Percentiles rank a stretch among this genome's conserved stretches.
phyloP scores from a whole-genome alignment of 64 coral and sea anemone species.

The Catalaphyllia jardinei region DNA sequence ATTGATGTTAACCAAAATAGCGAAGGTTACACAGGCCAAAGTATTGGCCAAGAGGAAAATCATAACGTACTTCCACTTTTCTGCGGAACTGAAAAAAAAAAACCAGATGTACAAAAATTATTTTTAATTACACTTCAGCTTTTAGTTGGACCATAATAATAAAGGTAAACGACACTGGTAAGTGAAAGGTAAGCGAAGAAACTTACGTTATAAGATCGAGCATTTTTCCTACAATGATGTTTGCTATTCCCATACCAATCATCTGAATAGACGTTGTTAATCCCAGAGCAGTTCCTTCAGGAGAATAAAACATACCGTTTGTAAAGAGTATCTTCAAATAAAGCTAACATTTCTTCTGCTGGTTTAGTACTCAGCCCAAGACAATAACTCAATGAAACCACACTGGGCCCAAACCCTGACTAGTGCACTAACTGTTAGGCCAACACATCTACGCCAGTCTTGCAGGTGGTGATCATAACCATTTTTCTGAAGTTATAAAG shows the following conservation, averaged over 20 bases:
- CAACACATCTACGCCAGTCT: too few species aligned
- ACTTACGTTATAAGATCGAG: constrained; percentile 76
- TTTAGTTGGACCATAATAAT: neutral
- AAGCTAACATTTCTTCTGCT: too few species aligned
- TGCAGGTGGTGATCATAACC: too few species aligned
- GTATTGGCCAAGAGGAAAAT: constrained; percentile 84
- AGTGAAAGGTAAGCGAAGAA: neutral
- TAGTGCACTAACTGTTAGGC: too few species aligned
- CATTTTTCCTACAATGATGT: constrained; percentile 87
- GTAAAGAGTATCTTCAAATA: neutral
- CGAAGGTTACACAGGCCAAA: constrained; percentile 66
- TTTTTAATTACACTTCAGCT: neutral
- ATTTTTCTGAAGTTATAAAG: too few species aligned
- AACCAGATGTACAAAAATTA: neutral
- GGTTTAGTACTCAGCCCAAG: too few species aligned
- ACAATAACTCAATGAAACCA: too few species aligned
- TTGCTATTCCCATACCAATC: constrained; percentile 90
- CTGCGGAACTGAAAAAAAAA: constrained; percentile 40
- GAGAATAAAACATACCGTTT: neutral
- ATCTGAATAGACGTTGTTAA: constrained; percentile 89
- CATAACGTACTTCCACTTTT: constrained; percentile 96
- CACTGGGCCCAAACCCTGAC: too few species aligned
- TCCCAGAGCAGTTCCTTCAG: constrained; percentile 82
- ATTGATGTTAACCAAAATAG: constrained; percentile 77
- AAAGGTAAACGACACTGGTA: too few species aligned